Evolutionary conservation across 2,888 invertebrate species (phyloP), one percentile per base, ranked within the genome.

Genomic region (Drosophila borealis): DNA sequence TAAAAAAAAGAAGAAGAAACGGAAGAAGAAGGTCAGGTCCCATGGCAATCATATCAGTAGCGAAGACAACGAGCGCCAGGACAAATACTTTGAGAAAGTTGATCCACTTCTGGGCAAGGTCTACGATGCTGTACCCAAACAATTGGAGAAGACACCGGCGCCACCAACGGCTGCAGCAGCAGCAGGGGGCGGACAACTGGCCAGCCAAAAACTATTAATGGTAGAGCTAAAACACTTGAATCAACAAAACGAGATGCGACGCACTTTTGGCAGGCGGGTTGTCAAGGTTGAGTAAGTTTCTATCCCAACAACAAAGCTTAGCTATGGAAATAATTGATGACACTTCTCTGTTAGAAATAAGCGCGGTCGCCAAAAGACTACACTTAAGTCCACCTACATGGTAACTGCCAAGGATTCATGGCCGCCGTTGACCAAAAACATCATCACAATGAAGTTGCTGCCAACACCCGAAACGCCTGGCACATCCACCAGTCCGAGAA

Each of bases 241-340:
- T 93, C 95, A 96, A 11, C 95, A 96, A 75, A 96, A 96, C 93
- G 97, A 97, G 92, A 93, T 97, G 90, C 95, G 96, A 70, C 94
- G 95, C 88, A 96, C 96, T 87, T 97, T 97, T 93, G 97, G 97
- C 21, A 95, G 95, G 19, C 95, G 95, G 91, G 95, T 96, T 57
- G 94, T 96, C 21, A 96, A 95, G 91, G 94, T 94, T 57, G 96
- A 96, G 90, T 92, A 88, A 87, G 89, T 75, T 10, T 2, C 29
- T 8, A 25, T 11, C 9, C 1, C 9, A 17, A 2, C 4, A 1
- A 21, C 9, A 17, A 14, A 33, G 44, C 10, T 21, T n/a, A 34
- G 11, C 2, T 9, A 4, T 13, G 14, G 3, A 2, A 10, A 9
- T 33, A 39, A n/a, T 34, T 10, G 14, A 6, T 11, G n/a, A 25